Conservation (phyloP, 2,113 vertebrate species). For the Scomber colias region DNA sequence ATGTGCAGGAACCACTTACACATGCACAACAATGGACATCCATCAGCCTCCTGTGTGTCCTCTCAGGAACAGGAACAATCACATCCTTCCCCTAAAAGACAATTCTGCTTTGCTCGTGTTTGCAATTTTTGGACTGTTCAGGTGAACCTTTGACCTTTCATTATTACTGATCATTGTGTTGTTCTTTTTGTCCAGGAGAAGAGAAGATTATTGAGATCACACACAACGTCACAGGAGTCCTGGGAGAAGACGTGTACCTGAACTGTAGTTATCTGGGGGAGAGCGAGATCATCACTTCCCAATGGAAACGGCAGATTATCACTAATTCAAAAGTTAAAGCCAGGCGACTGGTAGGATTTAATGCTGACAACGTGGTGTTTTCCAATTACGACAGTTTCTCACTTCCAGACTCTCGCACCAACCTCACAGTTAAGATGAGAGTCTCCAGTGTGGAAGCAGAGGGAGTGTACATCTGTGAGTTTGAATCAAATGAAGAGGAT, state of each 20-base stretch:
- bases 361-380: accelerated
- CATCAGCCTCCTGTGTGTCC: constrained; percentile 28
- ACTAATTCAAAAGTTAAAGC: neutral
- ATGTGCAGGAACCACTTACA: constrained; percentile 34
- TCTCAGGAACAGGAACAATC: constrained; percentile 32
- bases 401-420: constrained; percentile 64
- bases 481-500: constrained; percentile 23
- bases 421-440: constrained; percentile 77
- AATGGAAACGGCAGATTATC: constrained; percentile 62
- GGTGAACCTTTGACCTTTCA: constrained; percentile 54
- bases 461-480: constrained; percentile 79
- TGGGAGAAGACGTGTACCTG: constrained; percentile 76
- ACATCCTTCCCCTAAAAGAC: constrained; percentile 6
- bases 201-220: constrained; percentile 23
- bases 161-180: constrained; percentile 5
- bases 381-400: constrained; percentile 38
- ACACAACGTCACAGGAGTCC: constrained; percentile 63
- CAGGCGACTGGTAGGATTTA: constrained; percentile 62
- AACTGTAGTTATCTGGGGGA: constrained; percentile 71
- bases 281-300: constrained; percentile 14
- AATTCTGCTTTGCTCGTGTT: constrained; percentile 40
- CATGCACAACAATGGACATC: constrained; percentile 41
- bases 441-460: constrained; percentile 70
- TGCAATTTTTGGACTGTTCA: constrained; percentile 24
- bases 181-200: neutral